Percentiles rank a stretch among this genome's conserved stretches.
phyloP scores from a whole-genome alignment of 2,797 vertebrate genomes.

The Neostethus bicornis region DNA sequence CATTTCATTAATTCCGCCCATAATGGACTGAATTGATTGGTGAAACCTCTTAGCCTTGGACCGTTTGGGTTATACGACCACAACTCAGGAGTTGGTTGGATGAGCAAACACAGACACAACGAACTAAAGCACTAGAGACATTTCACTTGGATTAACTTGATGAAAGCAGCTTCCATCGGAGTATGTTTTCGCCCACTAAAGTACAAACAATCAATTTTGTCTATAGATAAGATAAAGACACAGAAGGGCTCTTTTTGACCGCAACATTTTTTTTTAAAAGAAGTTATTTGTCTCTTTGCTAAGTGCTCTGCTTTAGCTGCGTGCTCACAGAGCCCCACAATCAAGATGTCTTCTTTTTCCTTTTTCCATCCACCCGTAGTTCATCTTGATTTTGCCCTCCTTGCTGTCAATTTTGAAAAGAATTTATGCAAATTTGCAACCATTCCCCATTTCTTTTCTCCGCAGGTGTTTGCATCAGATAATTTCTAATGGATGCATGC shows the following conservation, averaged over 20 bases:
- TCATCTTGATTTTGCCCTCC: conserved; percentile 53
- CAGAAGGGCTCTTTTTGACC: conserved; percentile 59
- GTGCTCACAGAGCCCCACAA: conserved; percentile 49
- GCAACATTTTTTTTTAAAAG: conserved; percentile 51
- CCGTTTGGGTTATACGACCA: conserved; percentile 65
- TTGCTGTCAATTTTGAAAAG: conserved; percentile 57
- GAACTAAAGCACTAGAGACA: conserved; percentile 61
- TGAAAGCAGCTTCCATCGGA: conserved; percentile 61
- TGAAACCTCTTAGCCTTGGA: conserved; percentile 65
- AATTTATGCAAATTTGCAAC: conserved; percentile 62
- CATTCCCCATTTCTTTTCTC: conserved; percentile 66
- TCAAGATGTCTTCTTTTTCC: conserved; percentile 55
- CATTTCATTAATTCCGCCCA: conserved; percentile 69
- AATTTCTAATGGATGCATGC: conserved; percentile 70
- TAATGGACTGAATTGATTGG: conserved; percentile 76
- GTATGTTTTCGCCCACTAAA: conserved; percentile 70
- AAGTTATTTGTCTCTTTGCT: conserved; percentile 50
- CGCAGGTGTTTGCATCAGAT: conserved; percentile 74
- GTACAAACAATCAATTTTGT: conserved; percentile 80
- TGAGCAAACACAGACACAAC: conserved; percentile 62
- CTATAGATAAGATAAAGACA: conserved; percentile 71
- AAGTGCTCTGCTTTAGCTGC: conserved; percentile 56
- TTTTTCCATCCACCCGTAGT: conserved; percentile 49
- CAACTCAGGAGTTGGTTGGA: conserved; percentile 54
- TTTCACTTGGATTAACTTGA: conserved; percentile 63